These are phyloP conservation scores for Drosophila antonietae DNA, from an alignment of 2,888 invertebrate genomes.

Conservation along the genomic window DNA sequence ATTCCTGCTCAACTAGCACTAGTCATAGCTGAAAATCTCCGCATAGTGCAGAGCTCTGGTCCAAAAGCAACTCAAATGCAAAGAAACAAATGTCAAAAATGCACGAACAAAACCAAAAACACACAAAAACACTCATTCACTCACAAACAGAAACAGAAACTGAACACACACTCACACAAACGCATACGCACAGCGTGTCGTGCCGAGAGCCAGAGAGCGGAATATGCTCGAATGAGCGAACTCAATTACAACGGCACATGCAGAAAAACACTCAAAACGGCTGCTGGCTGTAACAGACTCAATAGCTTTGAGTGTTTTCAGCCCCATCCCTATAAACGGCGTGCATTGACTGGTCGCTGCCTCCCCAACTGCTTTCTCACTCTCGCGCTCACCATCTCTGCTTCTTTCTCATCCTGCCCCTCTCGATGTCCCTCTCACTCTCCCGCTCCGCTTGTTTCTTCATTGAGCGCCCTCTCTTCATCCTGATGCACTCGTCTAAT, in stretches of 20 bases:
- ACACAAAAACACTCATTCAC: constrained; percentile 46
- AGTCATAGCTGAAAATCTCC: constrained; percentile 76
- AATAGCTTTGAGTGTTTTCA: constrained; percentile 42
- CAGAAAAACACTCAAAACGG: constrained; percentile 55
- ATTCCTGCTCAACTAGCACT: constrained; percentile 70
- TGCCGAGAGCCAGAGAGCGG: constrained; percentile 24
- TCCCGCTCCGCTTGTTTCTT: constrained; percentile 11
- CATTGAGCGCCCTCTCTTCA: constrained; percentile 20
- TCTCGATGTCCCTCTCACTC: constrained; percentile 14
- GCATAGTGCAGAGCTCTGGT: constrained; percentile 50
- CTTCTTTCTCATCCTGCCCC: constrained; percentile 10
- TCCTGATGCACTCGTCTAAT: constrained; percentile 44
- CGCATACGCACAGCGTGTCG: constrained; percentile 42
- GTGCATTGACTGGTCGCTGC: constrained; percentile 44
- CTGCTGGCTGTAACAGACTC: constrained; percentile 52
- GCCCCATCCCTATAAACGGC: constrained; percentile 64
- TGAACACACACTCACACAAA: constrained; percentile 11
- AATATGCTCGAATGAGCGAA: constrained; percentile 16
- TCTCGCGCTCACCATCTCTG: constrained; percentile 7
- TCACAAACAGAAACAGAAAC: constrained; percentile 29
- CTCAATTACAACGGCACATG: constrained; percentile 38
- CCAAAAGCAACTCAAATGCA: constrained; percentile 67
- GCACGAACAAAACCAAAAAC: constrained; percentile 58
- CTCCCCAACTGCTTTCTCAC: constrained; percentile 48
- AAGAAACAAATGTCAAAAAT: constrained; percentile 72